These are phyloP conservation scores for Xylota sylvarum DNA, from an alignment of 2,888 invertebrate species.

Conservation along the genomic window DNA sequence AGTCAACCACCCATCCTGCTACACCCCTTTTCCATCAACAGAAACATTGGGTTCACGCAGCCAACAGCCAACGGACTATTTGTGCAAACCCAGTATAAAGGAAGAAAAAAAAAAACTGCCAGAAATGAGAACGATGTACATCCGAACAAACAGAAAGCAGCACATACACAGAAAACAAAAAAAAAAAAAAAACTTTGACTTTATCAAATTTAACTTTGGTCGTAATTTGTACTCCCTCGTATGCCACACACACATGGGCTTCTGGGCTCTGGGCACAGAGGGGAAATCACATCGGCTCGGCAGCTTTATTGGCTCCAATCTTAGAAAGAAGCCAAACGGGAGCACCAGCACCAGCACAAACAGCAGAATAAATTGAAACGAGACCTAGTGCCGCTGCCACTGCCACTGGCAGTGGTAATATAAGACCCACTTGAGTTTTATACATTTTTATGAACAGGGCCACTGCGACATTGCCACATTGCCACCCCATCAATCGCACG, in stretches of 20 bases:
- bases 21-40: constrained; percentile 40
- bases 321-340: constrained; percentile 64
- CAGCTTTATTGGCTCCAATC: constrained; percentile 76
- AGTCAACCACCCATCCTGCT: neutral
- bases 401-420: constrained; percentile 66
- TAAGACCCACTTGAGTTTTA: constrained; percentile 75
- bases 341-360: constrained; percentile 70
- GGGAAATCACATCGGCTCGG: constrained; percentile 69
- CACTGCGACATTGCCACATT: constrained; percentile 67
- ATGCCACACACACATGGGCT: constrained; percentile 53
- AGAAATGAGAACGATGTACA: constrained; percentile 66
- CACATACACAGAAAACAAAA: neutral
- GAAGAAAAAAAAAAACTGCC: constrained; percentile 47
- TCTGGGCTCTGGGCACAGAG: constrained; percentile 27
- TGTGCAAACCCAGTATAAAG: constrained; percentile 47
- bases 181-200: constrained; percentile 70
- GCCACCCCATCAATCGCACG: constrained; percentile 76
- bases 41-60: constrained; percentile 41
- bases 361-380: constrained; percentile 75
- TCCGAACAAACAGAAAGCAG: constrained; percentile 45
- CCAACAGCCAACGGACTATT: constrained; percentile 50
- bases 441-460: constrained; percentile 74
- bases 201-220: constrained; percentile 77
- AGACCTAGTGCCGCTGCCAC: constrained; percentile 66
- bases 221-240: constrained; percentile 69